phyloP scores from a whole-genome alignment of 2,888 invertebrate genomes.

The Atrina japonica region DNA sequence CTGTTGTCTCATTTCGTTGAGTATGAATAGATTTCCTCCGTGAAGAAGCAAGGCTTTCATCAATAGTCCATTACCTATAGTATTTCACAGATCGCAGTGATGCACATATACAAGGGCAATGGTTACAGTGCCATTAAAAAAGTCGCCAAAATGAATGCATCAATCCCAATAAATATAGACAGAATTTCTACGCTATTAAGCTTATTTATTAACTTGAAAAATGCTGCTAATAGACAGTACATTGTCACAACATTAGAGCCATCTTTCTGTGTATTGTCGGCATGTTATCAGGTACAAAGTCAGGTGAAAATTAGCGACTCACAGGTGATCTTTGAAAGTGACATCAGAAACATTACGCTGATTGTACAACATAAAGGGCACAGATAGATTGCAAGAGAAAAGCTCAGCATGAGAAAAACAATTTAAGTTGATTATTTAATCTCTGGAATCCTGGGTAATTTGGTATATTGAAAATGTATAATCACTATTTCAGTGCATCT shows the following conservation, averaged over 20 bases:
- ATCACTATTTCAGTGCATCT: no score
- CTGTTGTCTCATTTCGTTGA: conserved; percentile 37
- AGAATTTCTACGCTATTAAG: conserved; percentile 39
- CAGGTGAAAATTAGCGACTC: not conserved
- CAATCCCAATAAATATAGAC: conserved; percentile 8
- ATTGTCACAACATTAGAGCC: not conserved
- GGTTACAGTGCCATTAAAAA: conserved; percentile 33
- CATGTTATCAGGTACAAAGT: conserved; percentile 2
- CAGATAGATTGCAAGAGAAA: no score
- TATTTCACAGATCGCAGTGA: conserved; percentile 23
- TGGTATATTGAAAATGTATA: no score
- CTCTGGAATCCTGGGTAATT: no score
- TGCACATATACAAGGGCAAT: conserved; percentile 32
- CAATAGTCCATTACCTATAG: conserved; percentile 38
- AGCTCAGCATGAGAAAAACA: no score
- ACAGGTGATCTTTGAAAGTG: no score
- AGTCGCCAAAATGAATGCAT: conserved; percentile 30
- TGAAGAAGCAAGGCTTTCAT: conserved; percentile 40
- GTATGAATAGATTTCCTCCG: conserved; percentile 34
- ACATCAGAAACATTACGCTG: no score
- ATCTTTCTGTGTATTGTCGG: not conserved
- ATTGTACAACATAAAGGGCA: no score
- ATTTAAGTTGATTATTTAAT: no score
- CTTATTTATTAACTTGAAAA: conserved; percentile 36
- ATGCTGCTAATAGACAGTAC: conserved; percentile 27